phyloP scores from a whole-genome alignment of 2,113 vertebrate genomes.

The Tragelaphus imberbis region DNA sequence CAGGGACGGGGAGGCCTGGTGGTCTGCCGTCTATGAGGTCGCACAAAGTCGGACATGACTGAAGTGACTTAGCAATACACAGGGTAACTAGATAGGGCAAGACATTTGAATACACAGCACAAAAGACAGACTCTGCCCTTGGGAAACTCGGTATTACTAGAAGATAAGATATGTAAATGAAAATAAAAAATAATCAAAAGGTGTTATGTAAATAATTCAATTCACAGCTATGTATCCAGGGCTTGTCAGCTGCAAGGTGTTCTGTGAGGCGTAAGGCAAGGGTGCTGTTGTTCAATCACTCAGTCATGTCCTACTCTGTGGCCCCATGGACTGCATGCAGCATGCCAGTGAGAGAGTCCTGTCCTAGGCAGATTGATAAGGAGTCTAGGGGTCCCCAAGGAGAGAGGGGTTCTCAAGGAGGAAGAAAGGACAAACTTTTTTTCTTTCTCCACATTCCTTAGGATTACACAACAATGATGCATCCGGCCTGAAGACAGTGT shows the following conservation, averaged over 20 bases:
- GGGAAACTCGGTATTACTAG: not conserved
- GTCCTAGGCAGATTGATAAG: too few relatives aligned
- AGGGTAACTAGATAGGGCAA: not conserved
- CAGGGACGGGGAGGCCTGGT: too few relatives aligned
- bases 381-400: too few relatives aligned
- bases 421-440: too few relatives aligned
- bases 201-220: not conserved
- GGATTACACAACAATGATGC: too few relatives aligned
- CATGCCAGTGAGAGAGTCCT: not conserved
- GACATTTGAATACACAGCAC: not conserved
- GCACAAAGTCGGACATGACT: too few relatives aligned
- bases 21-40: too few relatives aligned
- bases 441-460: too few relatives aligned
- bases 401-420: too few relatives aligned
- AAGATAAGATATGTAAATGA: conserved; percentile 14
- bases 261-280: not conserved
- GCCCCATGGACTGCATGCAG: not conserved
- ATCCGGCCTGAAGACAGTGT: too few relatives aligned
- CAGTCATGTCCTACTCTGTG: not conserved
- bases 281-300: not conserved
- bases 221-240: not conserved
- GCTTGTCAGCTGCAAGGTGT: not conserved
- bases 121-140: not conserved
- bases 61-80: not conserved
- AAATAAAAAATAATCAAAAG: not conserved